These are phyloP conservation scores for Bufo bufo DNA, from an alignment of 2,113 vertebrate genomes.

Conservation along the genomic window DNA sequence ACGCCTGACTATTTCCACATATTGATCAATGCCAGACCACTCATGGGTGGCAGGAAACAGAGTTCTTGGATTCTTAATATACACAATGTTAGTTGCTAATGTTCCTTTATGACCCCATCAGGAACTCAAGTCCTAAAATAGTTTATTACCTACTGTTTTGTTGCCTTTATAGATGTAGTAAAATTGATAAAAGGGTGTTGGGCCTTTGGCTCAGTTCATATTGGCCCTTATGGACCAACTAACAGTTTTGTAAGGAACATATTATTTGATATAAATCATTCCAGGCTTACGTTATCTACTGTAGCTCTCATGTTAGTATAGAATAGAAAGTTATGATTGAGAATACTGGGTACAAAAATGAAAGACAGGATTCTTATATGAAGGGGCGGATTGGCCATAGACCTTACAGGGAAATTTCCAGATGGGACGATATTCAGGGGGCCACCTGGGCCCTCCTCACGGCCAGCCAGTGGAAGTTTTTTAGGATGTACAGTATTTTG, in stretches of 20 bases:
- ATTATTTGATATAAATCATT: slow-evolving; percentile 16
- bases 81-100: not conserved
- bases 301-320: not conserved
- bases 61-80: not conserved
- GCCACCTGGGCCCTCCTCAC: no score
- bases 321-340: not conserved
- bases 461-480: no score
- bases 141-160: not conserved
- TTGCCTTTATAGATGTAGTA: not conserved
- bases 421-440: no score
- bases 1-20: not conserved
- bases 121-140: not conserved
- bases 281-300: not conserved
- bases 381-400: no score
- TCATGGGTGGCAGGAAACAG: not conserved
- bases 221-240: not conserved
- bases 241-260: not conserved
- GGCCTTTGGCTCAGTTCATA: not conserved
- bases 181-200: not conserved
- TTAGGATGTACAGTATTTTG: no score
- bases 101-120: not conserved
- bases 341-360: not conserved
- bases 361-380: not conserved
- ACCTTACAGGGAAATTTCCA: no score
- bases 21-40: not conserved